Evolutionary conservation across 2,888 invertebrate genomes (phyloP).

Genomic region (Lasioglossum lativentre): DNA sequence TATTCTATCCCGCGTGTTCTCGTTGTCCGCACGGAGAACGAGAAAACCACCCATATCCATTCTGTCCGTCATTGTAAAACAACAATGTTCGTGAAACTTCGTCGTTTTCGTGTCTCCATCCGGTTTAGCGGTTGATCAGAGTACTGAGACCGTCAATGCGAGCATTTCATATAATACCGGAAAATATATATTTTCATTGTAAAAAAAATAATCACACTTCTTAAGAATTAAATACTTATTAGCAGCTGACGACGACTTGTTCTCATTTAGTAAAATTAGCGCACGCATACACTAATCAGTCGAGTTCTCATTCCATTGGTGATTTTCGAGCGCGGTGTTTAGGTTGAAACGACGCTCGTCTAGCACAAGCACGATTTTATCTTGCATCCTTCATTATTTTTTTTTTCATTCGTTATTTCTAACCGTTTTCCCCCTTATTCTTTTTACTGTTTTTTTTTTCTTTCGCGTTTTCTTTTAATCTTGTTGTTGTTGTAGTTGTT

Average conservation of each 20-base stretch:
- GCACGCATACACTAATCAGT: conserved; percentile 81
- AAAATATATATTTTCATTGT: conserved; percentile 84
- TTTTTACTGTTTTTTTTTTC: conserved; percentile 31
- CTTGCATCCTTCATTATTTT: conserved; percentile 27
- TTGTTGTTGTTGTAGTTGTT: neutral
- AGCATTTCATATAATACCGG: conserved; percentile 84
- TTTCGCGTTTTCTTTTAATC: conserved; percentile 11
- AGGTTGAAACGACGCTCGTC: conserved; percentile 50
- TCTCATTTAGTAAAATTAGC: conserved; percentile 80
- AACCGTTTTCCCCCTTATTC: neutral
- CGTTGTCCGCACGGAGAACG: conserved; percentile 31
- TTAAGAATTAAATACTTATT: conserved; percentile 83
- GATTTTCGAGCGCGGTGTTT: conserved; percentile 64
- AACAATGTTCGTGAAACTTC: neutral
- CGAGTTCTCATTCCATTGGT: conserved; percentile 73
- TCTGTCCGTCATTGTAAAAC: conserved; percentile 6
- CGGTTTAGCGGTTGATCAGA: conserved; percentile 52
- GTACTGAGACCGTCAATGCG: conserved; percentile 77
- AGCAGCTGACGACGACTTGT: conserved; percentile 81
- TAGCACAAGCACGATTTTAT: conserved; percentile 72
- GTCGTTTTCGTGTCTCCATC: neutral
- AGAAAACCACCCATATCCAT: conserved; percentile 26
- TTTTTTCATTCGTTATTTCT: conserved; percentile 24
- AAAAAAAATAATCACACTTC: conserved; percentile 84
- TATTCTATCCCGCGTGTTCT: conserved; percentile 41